Evolutionary conservation across 2,113 vertebrate genomes (phyloP).

Genomic region (Prochilodus magdalenae): DNA sequence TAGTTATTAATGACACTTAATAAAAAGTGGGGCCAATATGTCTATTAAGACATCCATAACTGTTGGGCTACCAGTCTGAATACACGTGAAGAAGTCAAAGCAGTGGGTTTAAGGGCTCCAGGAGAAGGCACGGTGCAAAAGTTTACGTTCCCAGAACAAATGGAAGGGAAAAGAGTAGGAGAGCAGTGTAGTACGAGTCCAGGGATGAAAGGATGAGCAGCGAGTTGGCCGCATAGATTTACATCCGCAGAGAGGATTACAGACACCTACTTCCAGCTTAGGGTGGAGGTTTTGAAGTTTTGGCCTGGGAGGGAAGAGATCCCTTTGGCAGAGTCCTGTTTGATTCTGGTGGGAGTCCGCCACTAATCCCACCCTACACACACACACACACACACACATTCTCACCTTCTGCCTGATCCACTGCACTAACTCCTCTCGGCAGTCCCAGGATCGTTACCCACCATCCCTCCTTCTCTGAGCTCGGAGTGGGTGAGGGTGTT

Average conservation of each 20-base stretch:
- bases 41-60: not conserved
- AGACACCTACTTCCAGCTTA: slow-evolving; percentile 85
- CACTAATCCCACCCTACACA: slow-evolving; percentile 85
- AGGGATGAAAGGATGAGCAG: slow-evolving; percentile 80
- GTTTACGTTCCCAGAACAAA: slow-evolving; percentile 82
- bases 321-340: slow-evolving; percentile 90
- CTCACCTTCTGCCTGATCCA: slow-evolving; percentile 94
- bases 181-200: slow-evolving; percentile 68
- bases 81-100: slow-evolving; percentile 76
- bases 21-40: no score
- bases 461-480: slow-evolving; percentile 58
- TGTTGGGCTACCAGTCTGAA: not conserved
- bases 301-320: slow-evolving; percentile 81
- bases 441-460: slow-evolving; percentile 76
- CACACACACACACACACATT: slow-evolving; percentile 63
- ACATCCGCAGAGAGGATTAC: slow-evolving; percentile 84
- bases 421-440: slow-evolving; percentile 84
- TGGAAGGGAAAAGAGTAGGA: slow-evolving; percentile 53
- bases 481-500: slow-evolving; percentile 63
- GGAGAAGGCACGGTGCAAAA: slow-evolving; percentile 78
- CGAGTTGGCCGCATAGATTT: slow-evolving; percentile 84
- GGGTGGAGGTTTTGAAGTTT: slow-evolving; percentile 83
- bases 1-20: no score
- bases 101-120: slow-evolving; percentile 69
- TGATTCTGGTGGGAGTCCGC: slow-evolving; percentile 86